Base-by-base conservation (phyloP, 2,797 vertebrate genomes). In the Microhierax caerulescens region DNA sequence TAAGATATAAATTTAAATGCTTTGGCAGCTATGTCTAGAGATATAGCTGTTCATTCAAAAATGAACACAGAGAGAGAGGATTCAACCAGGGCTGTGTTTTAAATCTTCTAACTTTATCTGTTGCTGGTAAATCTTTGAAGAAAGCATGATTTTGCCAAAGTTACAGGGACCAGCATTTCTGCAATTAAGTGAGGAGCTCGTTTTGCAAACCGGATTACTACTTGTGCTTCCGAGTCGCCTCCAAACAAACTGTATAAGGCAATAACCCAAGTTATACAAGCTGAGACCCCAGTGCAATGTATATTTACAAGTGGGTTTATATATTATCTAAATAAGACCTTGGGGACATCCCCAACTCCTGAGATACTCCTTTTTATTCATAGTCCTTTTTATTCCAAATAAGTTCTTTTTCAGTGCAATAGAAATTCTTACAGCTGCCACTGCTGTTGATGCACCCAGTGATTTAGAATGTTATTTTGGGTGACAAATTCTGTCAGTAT, bases 401-500 rank as follows among this genome's bases (percentile, higher is more conserved):
- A 69, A 80, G 87, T 85, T 83, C 36, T 90, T 21, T 89, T 81
- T 73, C 57, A 87, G 68, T 95, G 69, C 74, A 90, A 57, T 88
- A 88, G 63, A 64, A 94, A 48, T 93, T 86, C 54, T 87, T 86
- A 68, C n/a, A 87, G 75, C 61, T 63, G 57, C 47, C 45, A 65
- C 68, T 96, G 92, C 67, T 92, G 43, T 80, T 81, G 78, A 85
- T 91, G 90, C 85, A 74, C 54, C 27, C n/a, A 51, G n/a, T 64
- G 72, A 87, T 91, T 93, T 91, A 65, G 64, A 75, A 82, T 90
- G 87, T 82, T 95, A 39, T 59, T 79, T 86, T 68, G 79, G 88
- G 73, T 96, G 80, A 78, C 96, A 97, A 97, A 97, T 96, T 97
- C 95, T 97, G 97, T 96, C 95, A 12, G 60, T 85, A 59, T 72